Base-by-base conservation (phyloP, 2,888 invertebrate genomes). In the Melangyna quadrimaculata region DNA sequence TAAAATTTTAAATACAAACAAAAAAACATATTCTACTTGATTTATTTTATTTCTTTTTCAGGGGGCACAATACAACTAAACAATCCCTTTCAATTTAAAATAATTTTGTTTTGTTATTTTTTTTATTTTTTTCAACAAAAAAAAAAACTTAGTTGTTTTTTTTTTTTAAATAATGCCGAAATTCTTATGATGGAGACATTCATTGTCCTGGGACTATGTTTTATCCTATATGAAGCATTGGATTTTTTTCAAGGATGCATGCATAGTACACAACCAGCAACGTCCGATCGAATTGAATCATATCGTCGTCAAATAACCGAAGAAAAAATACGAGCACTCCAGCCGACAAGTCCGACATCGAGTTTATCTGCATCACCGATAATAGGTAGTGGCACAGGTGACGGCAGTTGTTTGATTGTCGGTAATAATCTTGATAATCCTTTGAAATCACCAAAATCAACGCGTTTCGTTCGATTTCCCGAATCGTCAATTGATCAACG, bases 151-250 rank as follows among this genome's bases (percentile, higher is more conserved):
- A 63, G 43, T 32, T 22, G 32, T 29, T 67, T 22, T 48, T 29
- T 67, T 45, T 40, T 67, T 51, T 14, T 35, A 35, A 86, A 82
- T 82, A 82, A 87, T 87, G 87, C 78, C 78, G 87, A 89, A 88
- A 88, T 88, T 88, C 88, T 89, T 91, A 91, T 91, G 91, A 95
- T 95, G 95, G 94, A 95, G 94, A 94, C 94, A 91, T 94, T 95
- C 90, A 92, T 95, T 90, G 93, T 95, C 89, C 93, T 95, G 89
- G 94, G 95, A 88, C 93, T 95, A 90, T 95, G 94, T 93, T 93
- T 95, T 91, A 92, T 95, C 90, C 94, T 95, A 90, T 95, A 95
- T 91, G 94, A 94, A 92, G 93, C 95, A 90, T 94, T 94, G 91
- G 94, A 95, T 90, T 93, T 95, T 90, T 93, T 95, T 90, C 93